Conservation (phyloP, 2,888 invertebrate genomes). For the Anthrax anthrax region DNA sequence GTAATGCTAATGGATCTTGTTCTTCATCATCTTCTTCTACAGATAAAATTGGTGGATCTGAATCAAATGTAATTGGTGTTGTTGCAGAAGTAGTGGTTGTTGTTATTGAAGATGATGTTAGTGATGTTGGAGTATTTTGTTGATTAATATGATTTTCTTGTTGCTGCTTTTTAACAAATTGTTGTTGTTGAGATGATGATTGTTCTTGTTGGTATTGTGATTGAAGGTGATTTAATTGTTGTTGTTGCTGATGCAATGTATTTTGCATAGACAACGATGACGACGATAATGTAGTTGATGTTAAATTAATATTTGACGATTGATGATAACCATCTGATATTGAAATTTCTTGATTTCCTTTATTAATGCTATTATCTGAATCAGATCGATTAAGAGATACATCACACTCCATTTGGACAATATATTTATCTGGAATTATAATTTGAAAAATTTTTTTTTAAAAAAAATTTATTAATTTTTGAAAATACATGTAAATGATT, state of each 20-base stretch:
- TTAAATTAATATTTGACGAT: not conserved
- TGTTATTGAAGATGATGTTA: constrained; percentile 1
- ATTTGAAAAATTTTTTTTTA: too few relatives aligned
- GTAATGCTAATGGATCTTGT: constrained; percentile 31
- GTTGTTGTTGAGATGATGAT: too few relatives aligned
- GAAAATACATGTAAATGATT: too few relatives aligned
- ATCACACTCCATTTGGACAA: constrained; percentile 19
- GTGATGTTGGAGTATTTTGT: not conserved
- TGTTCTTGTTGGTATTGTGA: too few relatives aligned
- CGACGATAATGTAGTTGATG: not conserved
- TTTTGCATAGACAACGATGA: too few relatives aligned
- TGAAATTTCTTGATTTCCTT: constrained; percentile 6
- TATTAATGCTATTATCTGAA: constrained; percentile 1
- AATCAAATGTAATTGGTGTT: constrained; percentile 6
- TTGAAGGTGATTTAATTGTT: too few relatives aligned
- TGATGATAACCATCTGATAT: constrained; percentile 7
- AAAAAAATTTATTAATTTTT: too few relatives aligned
- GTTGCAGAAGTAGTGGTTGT: too few relatives aligned
- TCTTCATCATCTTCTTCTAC: constrained; percentile 18
- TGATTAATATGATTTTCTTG: not conserved
- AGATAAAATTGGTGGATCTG: constrained; percentile 13
- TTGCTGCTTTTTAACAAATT: too few relatives aligned
- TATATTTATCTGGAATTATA: constrained; percentile 7
- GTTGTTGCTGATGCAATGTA: too few relatives aligned
- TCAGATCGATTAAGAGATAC: constrained; percentile 16